Conservation (phyloP, 2,797 vertebrate species). For the Xenops minutus region DNA sequence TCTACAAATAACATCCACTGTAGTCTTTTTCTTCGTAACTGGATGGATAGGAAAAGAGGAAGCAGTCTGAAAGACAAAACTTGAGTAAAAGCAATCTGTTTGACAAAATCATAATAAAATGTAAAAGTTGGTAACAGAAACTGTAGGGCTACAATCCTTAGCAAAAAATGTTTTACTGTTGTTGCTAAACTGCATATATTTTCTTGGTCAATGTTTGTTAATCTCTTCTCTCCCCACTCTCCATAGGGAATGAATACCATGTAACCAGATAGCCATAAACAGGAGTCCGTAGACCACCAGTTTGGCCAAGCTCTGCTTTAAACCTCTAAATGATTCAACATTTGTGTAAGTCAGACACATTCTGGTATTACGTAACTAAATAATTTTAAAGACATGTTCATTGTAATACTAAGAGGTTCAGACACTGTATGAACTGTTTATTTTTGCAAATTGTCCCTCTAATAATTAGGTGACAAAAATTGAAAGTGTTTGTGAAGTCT, state of each 20-base stretch:
- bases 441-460: neutral
- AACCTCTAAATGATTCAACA: neutral
- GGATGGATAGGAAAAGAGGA: neutral
- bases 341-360: constrained; percentile 1
- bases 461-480: neutral
- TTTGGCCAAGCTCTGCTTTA: neutral
- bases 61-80: neutral
- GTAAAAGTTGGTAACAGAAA: neutral
- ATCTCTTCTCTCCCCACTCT: neutral
- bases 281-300: neutral
- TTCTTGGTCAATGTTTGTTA: neutral
- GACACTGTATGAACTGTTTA: neutral
- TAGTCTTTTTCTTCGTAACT: neutral
- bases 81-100: neutral
- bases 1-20: neutral
- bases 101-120: neutral
- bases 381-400: neutral
- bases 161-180: neutral
- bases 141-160: neutral
- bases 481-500: neutral
- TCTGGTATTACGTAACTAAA: neutral
- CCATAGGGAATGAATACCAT: neutral
- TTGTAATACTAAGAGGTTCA: neutral
- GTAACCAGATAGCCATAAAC: neutral
- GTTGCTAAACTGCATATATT: neutral